Evolutionary conservation across 1,140 invertebrate genomes (phyloP).

Genomic region (Drosophila gunungcola): DNA sequence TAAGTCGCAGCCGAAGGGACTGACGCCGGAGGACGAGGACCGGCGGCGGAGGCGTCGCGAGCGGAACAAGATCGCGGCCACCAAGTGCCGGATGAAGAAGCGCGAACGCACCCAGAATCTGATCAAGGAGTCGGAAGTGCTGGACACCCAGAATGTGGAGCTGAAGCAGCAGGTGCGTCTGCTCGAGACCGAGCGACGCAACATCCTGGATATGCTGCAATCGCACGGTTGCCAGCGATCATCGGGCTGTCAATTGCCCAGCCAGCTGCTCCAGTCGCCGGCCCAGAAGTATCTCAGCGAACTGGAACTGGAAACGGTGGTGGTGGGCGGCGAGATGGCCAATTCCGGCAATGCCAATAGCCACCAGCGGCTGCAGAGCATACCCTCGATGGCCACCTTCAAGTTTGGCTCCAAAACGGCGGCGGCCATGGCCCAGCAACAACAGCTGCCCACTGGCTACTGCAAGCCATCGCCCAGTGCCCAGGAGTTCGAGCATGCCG

Average conservation of each 20-base stretch:
- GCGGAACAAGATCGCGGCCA: slow-evolving; percentile 97
- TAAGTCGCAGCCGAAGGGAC: slow-evolving; percentile 73
- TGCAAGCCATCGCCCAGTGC: slow-evolving; percentile 80
- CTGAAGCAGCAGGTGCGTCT: slow-evolving; percentile 92
- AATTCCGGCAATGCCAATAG: slow-evolving; percentile 34
- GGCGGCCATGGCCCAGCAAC: slow-evolving; percentile 58
- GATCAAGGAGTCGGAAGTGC: slow-evolving; percentile 93
- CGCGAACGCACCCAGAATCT: slow-evolving; percentile 94
- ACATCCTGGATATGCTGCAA: slow-evolving; percentile 88
- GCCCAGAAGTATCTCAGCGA: slow-evolving; percentile 76
- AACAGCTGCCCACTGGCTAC: slow-evolving; percentile 76
- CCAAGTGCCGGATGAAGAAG: slow-evolving; percentile 97
- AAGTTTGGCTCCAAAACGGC: slow-evolving; percentile 75
- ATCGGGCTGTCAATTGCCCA: slow-evolving; percentile 73
- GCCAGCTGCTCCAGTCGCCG: slow-evolving; percentile 72
- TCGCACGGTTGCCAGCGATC: slow-evolving; percentile 86
- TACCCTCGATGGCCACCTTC: slow-evolving; percentile 83
- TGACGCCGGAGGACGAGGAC: slow-evolving; percentile 96
- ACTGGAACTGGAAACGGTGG: slow-evolving; percentile 47
- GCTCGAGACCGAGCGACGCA: slow-evolving; percentile 87
- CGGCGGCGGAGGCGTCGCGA: slow-evolving; percentile 92
- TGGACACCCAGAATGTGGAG: slow-evolving; percentile 94
- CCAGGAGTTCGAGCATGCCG: slow-evolving; percentile 76
- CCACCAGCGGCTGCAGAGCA: slow-evolving; percentile 63
- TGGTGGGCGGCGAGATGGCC: slow-evolving; percentile 5